Base-by-base conservation (phyloP, 2,888 invertebrate species). In the Mimumesa dahlbomi region DNA sequence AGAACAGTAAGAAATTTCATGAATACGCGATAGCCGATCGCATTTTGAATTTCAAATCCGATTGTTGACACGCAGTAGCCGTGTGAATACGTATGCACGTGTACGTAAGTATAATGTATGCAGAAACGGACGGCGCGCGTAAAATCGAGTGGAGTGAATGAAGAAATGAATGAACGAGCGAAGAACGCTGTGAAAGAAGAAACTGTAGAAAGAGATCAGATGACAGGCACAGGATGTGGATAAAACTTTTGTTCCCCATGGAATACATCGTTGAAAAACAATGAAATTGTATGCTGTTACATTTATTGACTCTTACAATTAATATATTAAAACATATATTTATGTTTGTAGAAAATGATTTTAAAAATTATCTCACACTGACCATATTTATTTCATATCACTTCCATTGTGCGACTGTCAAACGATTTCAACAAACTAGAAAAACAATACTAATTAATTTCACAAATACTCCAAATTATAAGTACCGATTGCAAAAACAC, bases 81-180 rank as follows among this genome's bases (percentile, higher is more conserved):
- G n/a, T 7, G 14, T 6, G 11, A 9, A 14, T 7, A n/a, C 9
- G 21, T 13, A 7, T 2, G 31, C 29, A 54, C 22, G 14, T 6
- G n/a, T 16, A 16, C 2, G 3, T 7, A 34, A n/a, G n/a, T 7
- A 34, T 2, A 6, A 1, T 2, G 7, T 36, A 16, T 16, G 42
- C 6, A 11, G 11, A 19, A 69, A 63, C 58, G 68, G 13, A 9
- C 19, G 50, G 9, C 38, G 40, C 36, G 43, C 25, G 48, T 18
- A 42, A 18, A 31, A 52, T 34, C 49, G 63, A 62, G 43, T 54
- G 53, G 62, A 13, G 21, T 19, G 45, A 34, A 16, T 38, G 65
- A 66, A 59, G 46, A 52, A 40, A 40, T 13, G 43, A 53, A 2
- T 16, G 29, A 11, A 11, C 43, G 38, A 45, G 13, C 6, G n/a